Percentiles rank a stretch among this genome's conserved stretches.
Conservation (phyloP, 2,113 vertebrate genomes). For the Blennius ocellaris region DNA sequence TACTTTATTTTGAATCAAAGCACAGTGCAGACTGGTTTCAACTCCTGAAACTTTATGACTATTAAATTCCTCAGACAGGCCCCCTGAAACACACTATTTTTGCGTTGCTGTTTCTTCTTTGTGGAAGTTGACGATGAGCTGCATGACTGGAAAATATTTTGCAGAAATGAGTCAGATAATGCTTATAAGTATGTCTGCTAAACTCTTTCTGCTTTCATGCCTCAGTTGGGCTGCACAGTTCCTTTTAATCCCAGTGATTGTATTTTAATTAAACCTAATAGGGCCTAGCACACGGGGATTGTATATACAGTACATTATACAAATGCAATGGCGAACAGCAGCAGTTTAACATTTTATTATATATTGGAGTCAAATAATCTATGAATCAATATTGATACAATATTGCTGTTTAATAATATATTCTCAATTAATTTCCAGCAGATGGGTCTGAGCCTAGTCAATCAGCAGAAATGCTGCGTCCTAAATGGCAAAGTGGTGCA, state of each 20-base stretch:
- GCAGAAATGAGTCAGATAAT: slow-evolving; percentile 50
- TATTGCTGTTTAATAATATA: not conserved
- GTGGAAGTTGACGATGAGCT: slow-evolving; percentile 61
- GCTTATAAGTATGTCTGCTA: slow-evolving; percentile 16
- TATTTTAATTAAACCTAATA: not conserved
- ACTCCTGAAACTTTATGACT: slow-evolving; percentile 21
- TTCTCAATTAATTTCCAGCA: slow-evolving; percentile 30
- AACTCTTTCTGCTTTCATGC: not conserved
- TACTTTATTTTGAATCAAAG: too few species aligned
- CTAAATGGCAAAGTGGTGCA: slow-evolving; percentile 13
- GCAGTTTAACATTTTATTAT: slow-evolving; percentile 2
- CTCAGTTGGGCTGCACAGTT: not conserved
- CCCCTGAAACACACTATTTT: slow-evolving; percentile 51
- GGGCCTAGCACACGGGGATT: not conserved
- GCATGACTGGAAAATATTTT: slow-evolving; percentile 75
- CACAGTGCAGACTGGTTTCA: not conserved
- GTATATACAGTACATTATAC: not conserved
- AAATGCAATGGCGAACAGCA: not conserved
- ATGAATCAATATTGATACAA: not conserved
- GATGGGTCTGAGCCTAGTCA: slow-evolving; percentile 12
- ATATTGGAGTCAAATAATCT: not conserved
- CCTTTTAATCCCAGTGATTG: not conserved
- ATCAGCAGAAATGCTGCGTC: slow-evolving; percentile 3
- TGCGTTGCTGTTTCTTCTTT: slow-evolving; percentile 30
- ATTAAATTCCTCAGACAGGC: slow-evolving; percentile 38